Conservation (phyloP, 2,888 invertebrate genomes). For the Nemoura dubitans region DNA sequence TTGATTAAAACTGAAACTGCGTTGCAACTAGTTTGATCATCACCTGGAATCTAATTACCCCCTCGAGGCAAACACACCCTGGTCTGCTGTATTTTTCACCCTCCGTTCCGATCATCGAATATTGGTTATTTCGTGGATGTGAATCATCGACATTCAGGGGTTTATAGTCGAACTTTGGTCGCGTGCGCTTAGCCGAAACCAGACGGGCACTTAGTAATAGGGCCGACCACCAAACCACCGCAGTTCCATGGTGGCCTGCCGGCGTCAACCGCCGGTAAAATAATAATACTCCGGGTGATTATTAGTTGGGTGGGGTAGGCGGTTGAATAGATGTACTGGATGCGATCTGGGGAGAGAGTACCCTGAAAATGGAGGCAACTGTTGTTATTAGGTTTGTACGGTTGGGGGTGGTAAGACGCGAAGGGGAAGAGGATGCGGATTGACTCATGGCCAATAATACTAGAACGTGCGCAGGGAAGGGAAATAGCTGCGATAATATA, state of each 20-base stretch:
- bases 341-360: not conserved
- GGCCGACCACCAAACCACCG: not conserved
- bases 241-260: not conserved
- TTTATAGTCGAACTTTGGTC: not conserved
- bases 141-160: constrained; percentile 18
- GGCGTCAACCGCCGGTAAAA: not conserved
- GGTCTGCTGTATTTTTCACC: not conserved
- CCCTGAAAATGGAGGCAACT: not conserved
- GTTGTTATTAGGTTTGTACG: constrained; percentile 7
- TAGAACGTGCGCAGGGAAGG: not conserved
- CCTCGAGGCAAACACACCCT: not conserved
- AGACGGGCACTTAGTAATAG: not conserved
- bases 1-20: not conserved
- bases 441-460: constrained; percentile 7
- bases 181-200: not conserved
- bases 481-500: not conserved
- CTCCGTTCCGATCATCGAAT: not conserved
- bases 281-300: constrained; percentile 12
- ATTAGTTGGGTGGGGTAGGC: not conserved
- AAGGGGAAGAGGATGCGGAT: not conserved
- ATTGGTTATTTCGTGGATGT: constrained; percentile 14
- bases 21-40: not conserved
- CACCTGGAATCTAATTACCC: not conserved
- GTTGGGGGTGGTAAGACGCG: not conserved
- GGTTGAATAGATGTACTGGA: not conserved